These are phyloP conservation scores for Corvus moneduloides DNA, from an alignment of 2,113 vertebrate species.

Conservation along the genomic window DNA sequence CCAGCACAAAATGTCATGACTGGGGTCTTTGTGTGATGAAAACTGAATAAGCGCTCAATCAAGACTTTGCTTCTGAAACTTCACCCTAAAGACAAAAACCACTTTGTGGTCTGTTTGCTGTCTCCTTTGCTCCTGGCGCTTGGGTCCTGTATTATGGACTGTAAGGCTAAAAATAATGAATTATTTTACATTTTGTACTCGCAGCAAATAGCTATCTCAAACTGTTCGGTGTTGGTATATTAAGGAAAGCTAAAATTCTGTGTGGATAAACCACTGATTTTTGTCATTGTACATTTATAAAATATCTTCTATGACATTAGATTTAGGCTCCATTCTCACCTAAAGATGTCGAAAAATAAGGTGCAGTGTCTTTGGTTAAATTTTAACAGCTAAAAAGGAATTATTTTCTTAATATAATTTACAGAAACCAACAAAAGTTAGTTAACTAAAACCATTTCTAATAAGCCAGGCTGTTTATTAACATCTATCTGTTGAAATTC, in stretches of 20 bases:
- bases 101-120: background rate
- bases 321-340: background rate
- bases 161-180: constrained; percentile 30
- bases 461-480: background rate
- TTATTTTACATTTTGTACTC: background rate
- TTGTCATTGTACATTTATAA: background rate
- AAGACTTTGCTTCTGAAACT: constrained; percentile 58
- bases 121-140: background rate
- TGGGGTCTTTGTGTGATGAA: constrained; percentile 27
- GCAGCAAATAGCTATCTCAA: background rate
- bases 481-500: constrained; percentile 33
- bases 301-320: background rate
- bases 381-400: background rate
- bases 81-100: constrained; percentile 31
- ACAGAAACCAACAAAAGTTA: constrained; percentile 12
- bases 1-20: constrained; percentile 5
- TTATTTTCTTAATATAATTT: constrained; percentile 30
- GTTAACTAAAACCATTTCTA: constrained; percentile 8
- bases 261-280: constrained; percentile 3
- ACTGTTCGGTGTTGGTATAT: background rate
- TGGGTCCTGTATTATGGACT: background rate
- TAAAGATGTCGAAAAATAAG: constrained; percentile 8
- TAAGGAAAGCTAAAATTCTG: constrained; percentile 27
- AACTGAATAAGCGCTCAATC: constrained; percentile 44
- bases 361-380: background rate